Base-by-base conservation (phyloP, 2,888 invertebrate genomes). In the Melinaea menophilus region DNA sequence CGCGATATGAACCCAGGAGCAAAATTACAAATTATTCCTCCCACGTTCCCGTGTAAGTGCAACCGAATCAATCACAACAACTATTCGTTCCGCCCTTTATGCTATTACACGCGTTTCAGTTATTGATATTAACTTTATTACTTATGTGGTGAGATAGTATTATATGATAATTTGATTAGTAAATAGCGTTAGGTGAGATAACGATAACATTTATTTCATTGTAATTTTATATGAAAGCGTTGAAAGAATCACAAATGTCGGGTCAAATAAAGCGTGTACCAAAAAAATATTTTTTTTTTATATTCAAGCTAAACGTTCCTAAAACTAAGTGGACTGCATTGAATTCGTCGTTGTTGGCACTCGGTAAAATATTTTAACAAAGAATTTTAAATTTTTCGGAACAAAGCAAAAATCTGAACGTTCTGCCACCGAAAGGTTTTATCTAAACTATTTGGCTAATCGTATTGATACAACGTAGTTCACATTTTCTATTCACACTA, bases 11-110 rank as follows among this genome's bases (percentile, higher is more conserved):
- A 72, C 69, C 71, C 64, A 66, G 69, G 31, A 64, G 77, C 86
- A 82, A 85, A 77, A 86, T 77, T 79, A 87, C 88, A 89, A 88
- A 86, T 89, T 90, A 90, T 90, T 89, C 90, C 90, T 82, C 90
- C 90, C 84, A 87, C 87, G 83, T 84, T 81, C 79, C 84, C 81
- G 79, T 81, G 81, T 86, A 84, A 85, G 82, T 87, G 87, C 88
- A 88, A 85, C 88, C 85, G 89, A 88, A 89, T 90, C 88, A 87
- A 90, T 90, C 88, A 88, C 81, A 84, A 80, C 76, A 82, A 75
- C 22, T 77, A 77, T 81, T 77, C 69, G 85, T 80, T 79, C 85
- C 84, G 83, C 85, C 86, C 82, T 82, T 83, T 82, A 79, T 79
- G 73, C 75, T 75, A 77, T 77, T 82, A 80, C 80, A 75, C 76